Evolutionary conservation across 2,797 vertebrate species (phyloP).

Genomic region (Cyprinodon diabolis): DNA sequence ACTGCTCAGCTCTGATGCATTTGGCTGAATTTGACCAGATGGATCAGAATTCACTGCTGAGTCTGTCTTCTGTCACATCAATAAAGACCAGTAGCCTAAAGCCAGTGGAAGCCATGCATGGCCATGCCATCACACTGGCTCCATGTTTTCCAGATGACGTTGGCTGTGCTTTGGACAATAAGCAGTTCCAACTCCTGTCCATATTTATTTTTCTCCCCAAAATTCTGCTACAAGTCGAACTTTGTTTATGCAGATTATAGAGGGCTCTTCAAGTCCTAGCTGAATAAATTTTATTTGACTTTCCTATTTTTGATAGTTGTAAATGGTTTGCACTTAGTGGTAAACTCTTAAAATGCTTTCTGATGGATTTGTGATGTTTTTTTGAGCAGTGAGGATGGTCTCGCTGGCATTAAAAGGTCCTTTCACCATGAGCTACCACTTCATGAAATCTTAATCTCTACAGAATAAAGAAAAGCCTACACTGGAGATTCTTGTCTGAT

Average conservation of each 20-base stretch:
- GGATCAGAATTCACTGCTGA: background rate
- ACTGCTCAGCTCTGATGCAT: background rate
- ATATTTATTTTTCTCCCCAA: background rate
- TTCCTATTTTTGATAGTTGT: background rate
- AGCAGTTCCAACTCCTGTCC: background rate
- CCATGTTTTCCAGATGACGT: background rate
- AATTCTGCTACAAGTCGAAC: background rate
- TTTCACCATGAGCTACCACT: background rate
- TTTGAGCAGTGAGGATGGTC: background rate
- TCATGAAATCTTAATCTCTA: background rate
- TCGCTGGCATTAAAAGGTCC: background rate
- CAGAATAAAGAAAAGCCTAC: background rate
- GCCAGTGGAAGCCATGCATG: background rate
- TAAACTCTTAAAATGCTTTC: background rate
- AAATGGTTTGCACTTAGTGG: background rate
- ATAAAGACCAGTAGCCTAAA: constrained; percentile 6
- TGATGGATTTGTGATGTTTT: constrained; percentile 4
- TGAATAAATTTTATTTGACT: background rate
- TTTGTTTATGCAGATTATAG: background rate
- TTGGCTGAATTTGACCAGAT: constrained; percentile 2
- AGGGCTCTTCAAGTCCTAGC: background rate
- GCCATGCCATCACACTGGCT: background rate
- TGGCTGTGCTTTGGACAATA: background rate
- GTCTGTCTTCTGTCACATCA: constrained; percentile 9
- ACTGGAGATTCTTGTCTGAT: background rate